Percentiles rank a stretch among this genome's conserved stretches.
These are phyloP conservation scores for Guaruba guarouba DNA, from an alignment of 2,113 vertebrate genomes.

Conservation along the genomic window DNA sequence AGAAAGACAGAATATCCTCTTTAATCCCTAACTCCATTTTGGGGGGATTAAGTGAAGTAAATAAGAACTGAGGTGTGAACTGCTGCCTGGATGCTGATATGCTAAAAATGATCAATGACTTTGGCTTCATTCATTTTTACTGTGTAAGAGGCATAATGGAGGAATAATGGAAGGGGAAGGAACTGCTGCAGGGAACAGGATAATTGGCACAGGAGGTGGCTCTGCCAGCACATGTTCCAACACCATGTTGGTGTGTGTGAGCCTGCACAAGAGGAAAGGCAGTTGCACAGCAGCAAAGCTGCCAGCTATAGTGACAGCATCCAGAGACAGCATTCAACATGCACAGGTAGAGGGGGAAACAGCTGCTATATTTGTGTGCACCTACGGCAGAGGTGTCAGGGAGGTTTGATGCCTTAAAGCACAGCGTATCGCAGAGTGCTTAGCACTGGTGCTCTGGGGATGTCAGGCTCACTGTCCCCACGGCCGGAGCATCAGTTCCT, in stretches of 20 bases:
- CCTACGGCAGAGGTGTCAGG: background rate
- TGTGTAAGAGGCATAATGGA: background rate
- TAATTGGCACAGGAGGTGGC: background rate
- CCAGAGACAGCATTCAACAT: accelerated
- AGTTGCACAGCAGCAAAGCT: background rate
- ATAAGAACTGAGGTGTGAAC: background rate
- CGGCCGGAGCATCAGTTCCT: background rate
- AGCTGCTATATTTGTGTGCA: background rate
- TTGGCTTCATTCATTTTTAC: background rate
- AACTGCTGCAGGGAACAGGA: background rate
- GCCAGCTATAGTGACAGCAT: background rate
- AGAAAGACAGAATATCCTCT: background rate
- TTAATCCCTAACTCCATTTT: background rate
- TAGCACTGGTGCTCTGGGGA: accelerated
- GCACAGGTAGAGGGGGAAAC: background rate
- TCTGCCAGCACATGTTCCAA: background rate
- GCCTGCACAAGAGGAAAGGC: background rate
- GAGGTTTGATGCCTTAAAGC: background rate
- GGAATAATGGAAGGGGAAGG: background rate
- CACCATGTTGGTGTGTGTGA: background rate
- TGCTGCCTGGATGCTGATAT: background rate
- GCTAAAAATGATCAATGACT: background rate
- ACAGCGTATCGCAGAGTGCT: accelerated
- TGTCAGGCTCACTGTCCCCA: accelerated
- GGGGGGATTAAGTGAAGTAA: background rate